Conservation (phyloP, 2,888 invertebrate species). For the Pseudeuparius sepicola region DNA sequence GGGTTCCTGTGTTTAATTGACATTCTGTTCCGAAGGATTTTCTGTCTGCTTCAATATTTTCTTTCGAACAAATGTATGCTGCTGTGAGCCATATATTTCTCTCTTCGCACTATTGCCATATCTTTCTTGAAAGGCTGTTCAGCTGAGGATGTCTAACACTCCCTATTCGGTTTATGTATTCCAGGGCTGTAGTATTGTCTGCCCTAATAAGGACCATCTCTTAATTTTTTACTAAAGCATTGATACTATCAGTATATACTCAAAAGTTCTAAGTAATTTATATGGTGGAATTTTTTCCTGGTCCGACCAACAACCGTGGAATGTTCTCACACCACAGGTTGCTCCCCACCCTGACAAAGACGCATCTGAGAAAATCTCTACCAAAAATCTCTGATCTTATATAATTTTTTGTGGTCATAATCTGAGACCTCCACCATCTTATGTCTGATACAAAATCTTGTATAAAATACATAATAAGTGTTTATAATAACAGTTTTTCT, state of each 20-base stretch:
- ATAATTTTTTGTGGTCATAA: not conserved
- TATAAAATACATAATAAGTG: too few relatives aligned
- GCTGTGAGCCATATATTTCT: too few relatives aligned
- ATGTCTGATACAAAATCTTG: not conserved
- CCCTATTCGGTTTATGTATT: too few relatives aligned
- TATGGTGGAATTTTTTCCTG: slow-evolving; percentile 3
- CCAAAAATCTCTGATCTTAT: not conserved
- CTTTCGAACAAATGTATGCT: too few relatives aligned
- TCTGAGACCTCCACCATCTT: slow-evolving; percentile 1
- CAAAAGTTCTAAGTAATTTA: slow-evolving; percentile 4
- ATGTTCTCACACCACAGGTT: not conserved
- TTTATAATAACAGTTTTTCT: too few relatives aligned
- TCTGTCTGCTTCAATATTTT: too few relatives aligned
- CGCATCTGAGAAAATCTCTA: slow-evolving; percentile 10
- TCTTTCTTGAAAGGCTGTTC: too few relatives aligned
- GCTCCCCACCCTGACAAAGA: slow-evolving; percentile 8
- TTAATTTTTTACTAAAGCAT: too few relatives aligned
- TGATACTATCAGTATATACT: not conserved
- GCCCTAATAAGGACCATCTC: too few relatives aligned
- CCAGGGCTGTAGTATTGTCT: too few relatives aligned
- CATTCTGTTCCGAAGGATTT: slow-evolving; percentile 15
- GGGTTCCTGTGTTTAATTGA: slow-evolving; percentile 4
- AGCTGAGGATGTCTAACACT: too few relatives aligned
- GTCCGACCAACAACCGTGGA: slow-evolving; percentile 4
- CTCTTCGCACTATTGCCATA: too few relatives aligned